These are phyloP conservation scores for Campoplex capitator DNA, from an alignment of 2,888 invertebrate species.

Conservation along the genomic window DNA sequence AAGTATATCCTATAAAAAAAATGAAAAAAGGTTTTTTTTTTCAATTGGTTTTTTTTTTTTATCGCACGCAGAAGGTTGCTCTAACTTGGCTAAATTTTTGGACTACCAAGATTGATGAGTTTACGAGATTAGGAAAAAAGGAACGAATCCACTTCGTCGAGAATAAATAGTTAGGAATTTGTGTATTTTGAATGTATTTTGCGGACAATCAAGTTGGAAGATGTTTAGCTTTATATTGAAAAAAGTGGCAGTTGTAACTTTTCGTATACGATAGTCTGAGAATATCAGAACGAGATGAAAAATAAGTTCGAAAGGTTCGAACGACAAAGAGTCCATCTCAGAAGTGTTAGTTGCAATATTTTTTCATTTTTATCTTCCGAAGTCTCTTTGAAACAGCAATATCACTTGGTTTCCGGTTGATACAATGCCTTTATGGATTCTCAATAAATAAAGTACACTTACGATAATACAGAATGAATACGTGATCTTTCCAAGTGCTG, in stretches of 20 bases:
- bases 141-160: neutral
- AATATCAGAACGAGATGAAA: neutral
- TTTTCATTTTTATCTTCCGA: neutral
- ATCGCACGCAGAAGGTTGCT: neutral
- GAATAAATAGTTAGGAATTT: neutral
- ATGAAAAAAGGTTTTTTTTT: neutral
- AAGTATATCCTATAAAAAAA: neutral
- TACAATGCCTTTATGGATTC: neutral
- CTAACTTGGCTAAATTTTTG: neutral
- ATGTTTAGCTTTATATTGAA: neutral
- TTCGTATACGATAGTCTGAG: neutral
- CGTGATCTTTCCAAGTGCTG: neutral
- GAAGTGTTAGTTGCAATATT: neutral
- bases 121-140: neutral
- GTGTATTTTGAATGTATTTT: neutral
- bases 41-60: neutral
- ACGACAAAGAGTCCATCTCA: neutral
- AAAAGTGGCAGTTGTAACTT: neutral
- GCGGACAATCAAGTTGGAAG: neutral
- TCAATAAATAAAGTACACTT: slow-evolving; percentile 16
- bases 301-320: neutral
- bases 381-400: neutral
- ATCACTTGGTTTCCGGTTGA: slow-evolving; percentile 4
- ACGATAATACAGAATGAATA: slow-evolving; percentile 19
- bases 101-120: neutral